Percentiles rank a stretch among this genome's conserved stretches.
phyloP scores from a whole-genome alignment of 2,113 vertebrate species.

The Vombatus ursinus region DNA sequence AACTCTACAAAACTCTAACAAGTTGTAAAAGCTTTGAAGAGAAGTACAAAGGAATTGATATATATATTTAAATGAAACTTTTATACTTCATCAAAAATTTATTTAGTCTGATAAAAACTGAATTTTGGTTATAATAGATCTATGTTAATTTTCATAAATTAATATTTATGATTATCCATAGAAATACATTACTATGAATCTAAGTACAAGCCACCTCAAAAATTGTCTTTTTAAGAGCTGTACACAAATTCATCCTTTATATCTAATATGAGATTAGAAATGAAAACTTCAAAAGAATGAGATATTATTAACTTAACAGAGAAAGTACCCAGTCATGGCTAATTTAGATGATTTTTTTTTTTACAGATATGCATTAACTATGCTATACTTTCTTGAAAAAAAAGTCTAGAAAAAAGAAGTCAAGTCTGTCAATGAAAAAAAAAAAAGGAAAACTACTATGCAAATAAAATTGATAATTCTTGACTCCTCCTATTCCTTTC shows the following conservation, averaged over 20 bases:
- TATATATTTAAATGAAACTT: not conserved
- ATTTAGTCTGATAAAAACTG: not conserved
- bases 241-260: not conserved
- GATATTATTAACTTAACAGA: not conserved
- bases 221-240: constrained; percentile 10
- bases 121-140: not conserved
- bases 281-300: constrained; percentile 1
- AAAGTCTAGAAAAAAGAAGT: not conserved
- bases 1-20: not conserved
- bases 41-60: not conserved
- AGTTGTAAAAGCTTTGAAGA: not conserved
- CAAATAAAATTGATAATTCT: not conserved
- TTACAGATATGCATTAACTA: not conserved
- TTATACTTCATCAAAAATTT: constrained; percentile 2
- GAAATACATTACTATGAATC: not conserved
- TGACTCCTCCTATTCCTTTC: not conserved
- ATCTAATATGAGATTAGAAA: constrained; percentile 4
- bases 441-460: not conserved
- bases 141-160: not conserved
- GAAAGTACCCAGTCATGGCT: not conserved
- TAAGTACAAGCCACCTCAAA: not conserved
- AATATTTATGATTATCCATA: not conserved
- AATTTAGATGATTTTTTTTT: not conserved
- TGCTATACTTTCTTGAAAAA: not conserved
- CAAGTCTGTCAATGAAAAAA: not conserved